Evolutionary conservation across 2,888 invertebrate genomes (phyloP).

Genomic region (Napeogenes inachia): DNA sequence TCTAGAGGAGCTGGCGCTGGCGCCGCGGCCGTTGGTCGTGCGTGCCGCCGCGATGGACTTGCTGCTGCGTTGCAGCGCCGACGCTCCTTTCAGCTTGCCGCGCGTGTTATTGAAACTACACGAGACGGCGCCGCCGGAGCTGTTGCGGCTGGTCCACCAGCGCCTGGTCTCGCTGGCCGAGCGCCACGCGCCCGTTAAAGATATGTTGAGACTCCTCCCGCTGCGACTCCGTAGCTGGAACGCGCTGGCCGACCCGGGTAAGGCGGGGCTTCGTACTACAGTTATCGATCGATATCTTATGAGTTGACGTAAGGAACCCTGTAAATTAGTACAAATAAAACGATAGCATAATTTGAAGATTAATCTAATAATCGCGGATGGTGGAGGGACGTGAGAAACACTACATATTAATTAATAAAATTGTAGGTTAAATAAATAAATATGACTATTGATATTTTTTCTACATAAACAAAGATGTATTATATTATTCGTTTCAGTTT

Average conservation of each 20-base stretch:
- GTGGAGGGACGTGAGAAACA: too few species aligned
- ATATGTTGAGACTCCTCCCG: constrained; percentile 34
- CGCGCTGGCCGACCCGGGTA: constrained; percentile 29
- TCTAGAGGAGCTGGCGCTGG: constrained; percentile 20
- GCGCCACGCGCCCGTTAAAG: constrained; percentile 25
- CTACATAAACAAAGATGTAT: too few species aligned
- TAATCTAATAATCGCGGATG: too few species aligned
- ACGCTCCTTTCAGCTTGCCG: constrained; percentile 34
- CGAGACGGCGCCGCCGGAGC: constrained; percentile 39
- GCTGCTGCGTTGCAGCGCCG: constrained; percentile 34
- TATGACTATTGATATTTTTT: too few species aligned
- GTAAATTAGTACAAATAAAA: too few species aligned
- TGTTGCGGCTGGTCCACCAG: constrained; percentile 55
- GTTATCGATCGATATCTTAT: too few species aligned
- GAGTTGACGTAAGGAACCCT: too few species aligned
- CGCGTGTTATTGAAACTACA: constrained; percentile 22
- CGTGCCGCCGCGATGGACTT: constrained; percentile 52
- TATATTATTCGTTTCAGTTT: not conserved
- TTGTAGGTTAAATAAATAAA: too few species aligned
- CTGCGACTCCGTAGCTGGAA: constrained; percentile 34
- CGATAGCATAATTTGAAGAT: too few species aligned
- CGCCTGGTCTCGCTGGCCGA: constrained; percentile 39
- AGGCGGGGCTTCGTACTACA: not conserved
- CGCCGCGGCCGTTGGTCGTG: constrained; percentile 35
- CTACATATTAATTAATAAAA: too few species aligned